Base-by-base conservation (phyloP, 2,797 vertebrate species). In the Diglossa cyanea region DNA sequence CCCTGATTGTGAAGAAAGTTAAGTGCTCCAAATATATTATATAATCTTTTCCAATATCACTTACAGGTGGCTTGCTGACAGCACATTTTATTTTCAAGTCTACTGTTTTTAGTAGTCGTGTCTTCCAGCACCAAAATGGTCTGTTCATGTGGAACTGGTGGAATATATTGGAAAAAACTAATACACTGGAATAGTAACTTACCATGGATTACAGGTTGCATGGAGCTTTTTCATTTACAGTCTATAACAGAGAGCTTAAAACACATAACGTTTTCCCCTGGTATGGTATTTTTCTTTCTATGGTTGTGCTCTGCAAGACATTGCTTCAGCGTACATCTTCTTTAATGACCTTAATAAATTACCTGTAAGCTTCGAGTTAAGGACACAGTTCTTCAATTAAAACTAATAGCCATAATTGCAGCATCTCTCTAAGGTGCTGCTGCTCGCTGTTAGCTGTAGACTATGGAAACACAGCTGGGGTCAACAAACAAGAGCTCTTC, bases 261-360 rank as follows among this genome's bases (percentile, higher is more conserved):
- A 89, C 31, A 72, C 16, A 7, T 5, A 88, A 13, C 7, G 28
- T 88, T 81, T 39, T 25, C 42, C 20, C 15, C 2, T 5, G 10
- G 20, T 26, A 26, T 17, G 25, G 24, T 73, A 66, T 72, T 90
- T 90, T 74, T 67, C 63, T 72, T 71, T 50, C 68, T 75, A 39
- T 25, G 33, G 18, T 16, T 83, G 57, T 47, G 40, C 51, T 82
- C 71, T 91, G 55, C 30, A 89, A 89, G 55, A 42, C 40, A 48
- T 47, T 89, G 55, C 51, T 89, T 87, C 40, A 77, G 45, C 20
- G 25, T 33, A 57, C 2, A 6, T 53, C 61, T 77, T 90, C 63
- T 87, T 83, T 71, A 92, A 83, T 71, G 63, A 91, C 47, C 48
- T 28, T 37, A 90, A 94, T 79, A 94, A 95, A 93, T 82, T 70